Evolutionary conservation across 2,888 invertebrate species (phyloP).

Genomic region (Gryllus longicercus): DNA sequence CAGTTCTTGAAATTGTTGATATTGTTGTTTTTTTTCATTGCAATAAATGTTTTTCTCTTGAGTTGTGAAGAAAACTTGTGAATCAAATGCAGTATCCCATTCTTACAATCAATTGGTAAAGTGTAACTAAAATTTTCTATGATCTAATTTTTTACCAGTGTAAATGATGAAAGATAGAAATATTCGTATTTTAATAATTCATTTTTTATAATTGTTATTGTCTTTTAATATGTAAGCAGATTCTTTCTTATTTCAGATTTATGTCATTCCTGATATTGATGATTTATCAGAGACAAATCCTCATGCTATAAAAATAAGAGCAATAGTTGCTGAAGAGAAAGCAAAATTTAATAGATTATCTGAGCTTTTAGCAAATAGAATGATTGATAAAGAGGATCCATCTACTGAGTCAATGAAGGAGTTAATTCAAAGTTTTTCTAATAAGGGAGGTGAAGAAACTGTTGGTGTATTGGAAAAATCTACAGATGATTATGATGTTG

Average conservation of each 20-base stretch:
- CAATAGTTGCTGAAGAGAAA: slow-evolving; percentile 34
- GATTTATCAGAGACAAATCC: slow-evolving; percentile 28
- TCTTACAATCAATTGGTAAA: too few relatives aligned
- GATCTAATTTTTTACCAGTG: too few relatives aligned
- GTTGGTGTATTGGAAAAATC: neutral
- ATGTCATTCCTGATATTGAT: slow-evolving; percentile 33
- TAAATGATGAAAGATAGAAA: too few relatives aligned
- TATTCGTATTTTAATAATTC: too few relatives aligned
- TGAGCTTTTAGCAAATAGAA: slow-evolving; percentile 26
- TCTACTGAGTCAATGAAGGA: neutral
- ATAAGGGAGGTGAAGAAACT: too few relatives aligned
- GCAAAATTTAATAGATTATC: slow-evolving; percentile 30
- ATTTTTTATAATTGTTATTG: neutral
- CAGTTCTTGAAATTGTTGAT: too few relatives aligned
- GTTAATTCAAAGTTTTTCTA: neutral
- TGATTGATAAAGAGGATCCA: slow-evolving; percentile 17
- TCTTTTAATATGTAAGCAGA: neutral
- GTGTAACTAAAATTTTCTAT: too few relatives aligned
- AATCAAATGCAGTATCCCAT: too few relatives aligned
- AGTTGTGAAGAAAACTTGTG: too few relatives aligned
- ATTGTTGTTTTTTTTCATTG: too few relatives aligned
- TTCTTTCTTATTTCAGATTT: slow-evolving; percentile 28
- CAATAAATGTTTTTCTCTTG: too few relatives aligned
- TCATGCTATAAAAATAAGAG: slow-evolving; percentile 30
- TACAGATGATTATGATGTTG: neutral